A percentile compares a stretch with the other conserved stretches of the same genome.
These are phyloP conservation scores for Lordiphosa fenestrarum DNA, from an alignment of 2,888 invertebrate genomes.

Conservation along the genomic window DNA sequence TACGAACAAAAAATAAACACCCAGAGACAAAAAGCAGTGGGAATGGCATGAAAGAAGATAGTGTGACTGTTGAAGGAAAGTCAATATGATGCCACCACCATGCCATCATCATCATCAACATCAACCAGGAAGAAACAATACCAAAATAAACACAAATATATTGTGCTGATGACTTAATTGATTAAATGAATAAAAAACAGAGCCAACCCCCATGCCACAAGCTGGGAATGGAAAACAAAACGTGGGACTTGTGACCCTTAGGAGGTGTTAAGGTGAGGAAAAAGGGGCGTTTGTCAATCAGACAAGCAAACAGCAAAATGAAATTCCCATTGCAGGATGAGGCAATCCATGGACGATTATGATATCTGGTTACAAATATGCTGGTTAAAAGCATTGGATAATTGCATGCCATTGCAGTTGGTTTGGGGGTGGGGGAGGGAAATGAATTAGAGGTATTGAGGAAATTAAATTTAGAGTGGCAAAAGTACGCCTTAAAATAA, in stretches of 20 bases:
- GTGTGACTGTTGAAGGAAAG: constrained; percentile 63
- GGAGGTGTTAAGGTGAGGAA: constrained; percentile 35
- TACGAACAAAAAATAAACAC: constrained; percentile 27
- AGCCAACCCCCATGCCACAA: constrained; percentile 17
- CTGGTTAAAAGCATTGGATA: constrained; percentile 22
- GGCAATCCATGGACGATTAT: constrained; percentile 41
- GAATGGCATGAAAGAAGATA: constrained; percentile 47
- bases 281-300: constrained; percentile 49
- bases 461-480: background rate
- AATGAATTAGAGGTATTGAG: background rate
- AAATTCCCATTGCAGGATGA: constrained; percentile 33
- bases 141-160: constrained; percentile 54
- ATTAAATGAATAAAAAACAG: constrained; percentile 76
- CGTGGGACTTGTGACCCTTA: constrained; percentile 31
- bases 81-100: constrained; percentile 41
- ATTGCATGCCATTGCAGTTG: constrained; percentile 9
- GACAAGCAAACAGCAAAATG: constrained; percentile 58
- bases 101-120: constrained; percentile 15
- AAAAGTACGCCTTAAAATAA: background rate
- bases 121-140: constrained; percentile 38
- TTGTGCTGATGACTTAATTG: constrained; percentile 76
- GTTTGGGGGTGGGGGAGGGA: background rate
- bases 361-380: constrained; percentile 34
- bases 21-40: constrained; percentile 30
- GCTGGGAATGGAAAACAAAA: constrained; percentile 15